Base-by-base conservation (phyloP, 2,113 vertebrate genomes). In the Cyphomyrus discorhynchus region DNA sequence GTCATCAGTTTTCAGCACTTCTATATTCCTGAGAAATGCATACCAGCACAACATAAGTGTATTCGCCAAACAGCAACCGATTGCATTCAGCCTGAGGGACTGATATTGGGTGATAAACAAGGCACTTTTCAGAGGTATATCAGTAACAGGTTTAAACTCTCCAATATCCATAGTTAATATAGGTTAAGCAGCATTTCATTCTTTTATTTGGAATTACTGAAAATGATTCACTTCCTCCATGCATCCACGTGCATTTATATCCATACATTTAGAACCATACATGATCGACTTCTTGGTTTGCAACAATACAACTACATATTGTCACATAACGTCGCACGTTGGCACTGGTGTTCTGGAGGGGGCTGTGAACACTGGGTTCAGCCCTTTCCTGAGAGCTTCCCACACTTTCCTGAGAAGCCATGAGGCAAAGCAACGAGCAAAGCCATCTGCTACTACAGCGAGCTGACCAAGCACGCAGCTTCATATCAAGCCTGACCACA, bases 401-500 rank as follows among this genome's bases (percentile, higher is more conserved):
- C 70, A 39, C 46, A 42, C 24, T 39, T 39, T 39, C 39, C 42
- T 13, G 31, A 39, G 35, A 19, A 17, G 27, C 50, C 39, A 80
- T 27, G 24, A 42, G 24, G 52, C 82, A 21, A 53, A 24, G 13
- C 47, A 46, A 13, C 35, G 56, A 88, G 49, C 19, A 24, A 15
- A 89, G 42, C 53, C 70, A 90, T 83, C 86, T 82, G 87, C 62
- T 45, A 35, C 47, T 24, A 5, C 9, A 17, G 31, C 31, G 50
- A 85, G 62, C 46, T 89, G 87, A 84, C 49, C 24, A 89, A 77
- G 21, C 92, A 91, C 39, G 90, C 90, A 77, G 35, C 90, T 80
- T 91, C 89, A 0, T 58, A 93, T 94, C 92, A 91, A 93, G 86
- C 91, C 91, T 91, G 90, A 17, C 50, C 31, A 58, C 35, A 88